These are phyloP conservation scores for Heliconius eleuchia DNA, from an alignment of 1,140 invertebrate species.

Conservation along the genomic window DNA sequence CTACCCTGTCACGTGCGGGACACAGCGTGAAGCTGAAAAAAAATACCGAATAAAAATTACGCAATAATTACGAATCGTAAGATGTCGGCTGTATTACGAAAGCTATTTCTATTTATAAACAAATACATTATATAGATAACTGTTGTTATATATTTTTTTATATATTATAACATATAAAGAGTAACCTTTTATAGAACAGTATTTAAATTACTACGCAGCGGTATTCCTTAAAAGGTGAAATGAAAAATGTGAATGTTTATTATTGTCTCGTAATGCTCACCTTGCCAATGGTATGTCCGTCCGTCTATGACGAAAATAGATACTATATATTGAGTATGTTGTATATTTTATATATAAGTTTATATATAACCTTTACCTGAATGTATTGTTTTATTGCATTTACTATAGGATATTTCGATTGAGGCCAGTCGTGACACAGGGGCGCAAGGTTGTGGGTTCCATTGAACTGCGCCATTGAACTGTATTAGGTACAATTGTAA, in stretches of 20 bases:
- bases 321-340: neutral
- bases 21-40: too few species aligned
- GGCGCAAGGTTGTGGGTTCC: too few species aligned
- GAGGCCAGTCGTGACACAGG: too few species aligned
- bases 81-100: neutral
- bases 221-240: constrained; percentile 8
- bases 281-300: neutral
- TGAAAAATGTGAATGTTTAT: constrained; percentile 12
- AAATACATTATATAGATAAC: neutral
- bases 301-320: constrained; percentile 6
- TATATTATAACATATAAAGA: neutral
- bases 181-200: neutral
- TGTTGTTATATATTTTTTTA: neutral
- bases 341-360: neutral
- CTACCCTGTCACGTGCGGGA: too few species aligned
- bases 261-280: neutral
- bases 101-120: neutral
- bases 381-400: neutral
- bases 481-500: neutral
- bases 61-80: too few species aligned
- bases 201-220: constrained; percentile 1
- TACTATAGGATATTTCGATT: neutral
- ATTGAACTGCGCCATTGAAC: too few species aligned
- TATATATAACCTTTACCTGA: neutral
- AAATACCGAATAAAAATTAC: too few species aligned